Percentiles rank a stretch among this genome's conserved stretches.
Conservation (phyloP, 2,888 invertebrate species). For the Andrena hattorfiana region DNA sequence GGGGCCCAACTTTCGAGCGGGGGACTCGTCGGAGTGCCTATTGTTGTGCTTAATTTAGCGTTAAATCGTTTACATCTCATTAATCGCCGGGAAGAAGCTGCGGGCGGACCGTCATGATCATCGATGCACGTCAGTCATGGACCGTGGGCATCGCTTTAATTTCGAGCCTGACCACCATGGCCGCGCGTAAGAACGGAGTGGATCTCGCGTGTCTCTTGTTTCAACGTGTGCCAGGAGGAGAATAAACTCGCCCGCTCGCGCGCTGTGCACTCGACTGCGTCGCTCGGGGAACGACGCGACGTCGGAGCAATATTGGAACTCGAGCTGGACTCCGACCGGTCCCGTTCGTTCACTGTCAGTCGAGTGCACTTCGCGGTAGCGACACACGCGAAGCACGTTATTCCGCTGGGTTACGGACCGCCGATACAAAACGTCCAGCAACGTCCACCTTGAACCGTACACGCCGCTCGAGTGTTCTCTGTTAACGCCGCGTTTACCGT, state of each 20-base stretch:
- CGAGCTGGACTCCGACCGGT: conserved; percentile 57
- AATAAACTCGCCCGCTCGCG: conserved; percentile 10
- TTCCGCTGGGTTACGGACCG: conserved; percentile 46
- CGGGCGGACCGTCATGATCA: conserved; percentile 78
- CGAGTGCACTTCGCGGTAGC: conserved; percentile 58
- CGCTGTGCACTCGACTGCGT: conserved; percentile 47
- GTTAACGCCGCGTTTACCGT: conserved; percentile 54
- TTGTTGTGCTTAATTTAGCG: conserved; percentile 85
- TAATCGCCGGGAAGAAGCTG: conserved; percentile 78
- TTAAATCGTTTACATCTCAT: conserved; percentile 85
- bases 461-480: conserved; percentile 30
- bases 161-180: conserved; percentile 72
- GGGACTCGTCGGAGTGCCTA: conserved; percentile 70
- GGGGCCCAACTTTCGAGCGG: conserved; percentile 52
- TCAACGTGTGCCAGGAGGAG: conserved; percentile 37
- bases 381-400: conserved; percentile 51
- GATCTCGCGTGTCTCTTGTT: conserved; percentile 59
- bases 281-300: conserved; percentile 40
- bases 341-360: conserved; percentile 61
- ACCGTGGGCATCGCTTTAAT: conserved; percentile 80
- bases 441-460: conserved; percentile 39
- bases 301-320: conserved; percentile 52
- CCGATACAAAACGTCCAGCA: conserved; percentile 45
- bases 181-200: conserved; percentile 40
- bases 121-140: conserved; percentile 82